Evolutionary conservation across 2,797 vertebrate genomes (phyloP).

Genomic region (Tachyglossus aculeatus): DNA sequence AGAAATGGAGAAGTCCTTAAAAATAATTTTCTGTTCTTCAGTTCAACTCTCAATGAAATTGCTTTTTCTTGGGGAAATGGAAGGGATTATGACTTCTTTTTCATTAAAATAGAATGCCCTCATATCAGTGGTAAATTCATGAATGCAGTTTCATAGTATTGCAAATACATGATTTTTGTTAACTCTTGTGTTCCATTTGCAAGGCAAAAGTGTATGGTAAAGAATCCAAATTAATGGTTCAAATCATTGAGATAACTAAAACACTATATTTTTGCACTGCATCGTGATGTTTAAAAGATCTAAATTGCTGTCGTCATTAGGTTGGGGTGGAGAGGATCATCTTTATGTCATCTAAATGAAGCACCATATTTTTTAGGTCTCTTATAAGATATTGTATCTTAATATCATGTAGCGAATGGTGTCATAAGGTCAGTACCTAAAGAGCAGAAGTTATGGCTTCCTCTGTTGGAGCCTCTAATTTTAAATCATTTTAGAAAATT

Average conservation of each 20-base stretch:
- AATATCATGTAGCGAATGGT: constrained; percentile 59
- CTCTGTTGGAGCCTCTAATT: constrained; percentile 50
- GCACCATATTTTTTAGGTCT: constrained; percentile 8
- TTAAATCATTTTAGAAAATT: constrained; percentile 33
- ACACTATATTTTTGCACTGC: neutral
- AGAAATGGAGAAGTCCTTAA: neutral
- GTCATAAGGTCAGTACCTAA: constrained; percentile 41
- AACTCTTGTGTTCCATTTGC: constrained; percentile 1
- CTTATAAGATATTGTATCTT: constrained; percentile 32
- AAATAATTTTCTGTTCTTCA: neutral
- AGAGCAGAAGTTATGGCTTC: constrained; percentile 44
- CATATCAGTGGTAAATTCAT: constrained; percentile 6
- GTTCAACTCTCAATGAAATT: neutral
- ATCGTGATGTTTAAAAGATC: neutral
- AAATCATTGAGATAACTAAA: constrained; percentile 6
- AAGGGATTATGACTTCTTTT: constrained; percentile 18
- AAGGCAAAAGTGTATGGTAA: neutral
- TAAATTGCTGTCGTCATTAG: constrained; percentile 6
- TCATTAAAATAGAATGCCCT: constrained; percentile 20
- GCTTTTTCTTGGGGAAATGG: neutral
- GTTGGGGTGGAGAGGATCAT: neutral
- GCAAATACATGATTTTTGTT: neutral
- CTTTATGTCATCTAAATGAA: constrained; percentile 12
- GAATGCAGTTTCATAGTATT: no score
- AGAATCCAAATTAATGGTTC: constrained; percentile 31